Evolutionary conservation across 2,888 invertebrate species (phyloP), one percentile per base, ranked within the genome.

Genomic region (Xestia c-nigrum): DNA sequence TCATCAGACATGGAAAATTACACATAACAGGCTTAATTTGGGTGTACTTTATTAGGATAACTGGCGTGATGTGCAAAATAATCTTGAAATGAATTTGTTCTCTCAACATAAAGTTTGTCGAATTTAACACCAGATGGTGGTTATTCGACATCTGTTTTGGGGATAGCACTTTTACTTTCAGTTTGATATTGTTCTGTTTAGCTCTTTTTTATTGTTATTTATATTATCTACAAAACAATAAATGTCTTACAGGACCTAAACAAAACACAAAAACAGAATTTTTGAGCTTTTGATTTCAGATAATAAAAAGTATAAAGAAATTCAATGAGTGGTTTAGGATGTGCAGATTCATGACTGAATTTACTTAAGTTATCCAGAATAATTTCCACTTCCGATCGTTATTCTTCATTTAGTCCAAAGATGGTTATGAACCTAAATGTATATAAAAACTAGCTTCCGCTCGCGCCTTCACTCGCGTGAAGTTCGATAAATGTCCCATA

Each of bases 61-160:
- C 43, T 0, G 10, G 43, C 9, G 10, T 10, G 43, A 43, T 43
- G 10, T 59, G 5, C 2, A 47, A 71, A 57, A 59, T 1, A 76
- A 69, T 57, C 50, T 50, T 14, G 66, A 63, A 70, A 57, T 63
- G 40, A 50, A 78, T 61, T 72, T 61, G 38, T 64, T 76, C 50
- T n/a, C 57, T 52, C 7, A 43, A 67, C 57, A 66, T 66, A 43
- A 57, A 76, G 21, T 66, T 78, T 52, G 14, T 80, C 46, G 72
- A 79, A 38, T 38, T 3, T 64, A 21, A 52, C 55, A 78, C 57
- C 80, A 78, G 65, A 31, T 47, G 80, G 14, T 10, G 12, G 19
- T 59, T n/a, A 72, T 72, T 38, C 14, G 7, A 38, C 57, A 16
- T 57, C 14, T 7, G 16, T 24, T 46, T 40, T 24, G 10, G 12